Evolutionary conservation across 2,888 invertebrate species (phyloP).

Genomic region (Stenchaetothrips biformis): DNA sequence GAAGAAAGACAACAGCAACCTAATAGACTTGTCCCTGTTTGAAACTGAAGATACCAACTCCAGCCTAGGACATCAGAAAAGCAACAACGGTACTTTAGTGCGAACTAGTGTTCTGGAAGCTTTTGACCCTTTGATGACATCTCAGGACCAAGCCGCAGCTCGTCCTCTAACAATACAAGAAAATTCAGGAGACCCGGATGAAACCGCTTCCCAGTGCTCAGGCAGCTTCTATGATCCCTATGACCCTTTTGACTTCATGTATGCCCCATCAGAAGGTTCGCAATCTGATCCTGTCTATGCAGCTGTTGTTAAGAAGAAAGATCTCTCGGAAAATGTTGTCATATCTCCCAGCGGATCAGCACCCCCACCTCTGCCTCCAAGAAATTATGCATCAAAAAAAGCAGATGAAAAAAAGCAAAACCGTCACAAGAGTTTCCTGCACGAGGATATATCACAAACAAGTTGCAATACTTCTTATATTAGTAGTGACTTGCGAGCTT

Average conservation of each 20-base stretch:
- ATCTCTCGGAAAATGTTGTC: constrained; percentile 27
- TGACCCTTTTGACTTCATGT: constrained; percentile 74
- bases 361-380: constrained; percentile 59
- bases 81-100: constrained; percentile 46
- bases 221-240: constrained; percentile 68
- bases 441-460: constrained; percentile 44
- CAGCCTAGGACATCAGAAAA: constrained; percentile 41
- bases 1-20: constrained; percentile 52
- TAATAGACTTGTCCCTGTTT: constrained; percentile 54
- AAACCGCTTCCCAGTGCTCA: constrained; percentile 48
- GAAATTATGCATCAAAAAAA: constrained; percentile 46
- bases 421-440: constrained; percentile 33
- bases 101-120: constrained; percentile 74
- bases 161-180: neutral
- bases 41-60: constrained; percentile 38
- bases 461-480: constrained; percentile 6
- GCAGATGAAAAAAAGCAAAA: constrained; percentile 33
- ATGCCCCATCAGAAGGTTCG: constrained; percentile 59
- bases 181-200: neutral
- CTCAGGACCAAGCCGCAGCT: neutral
- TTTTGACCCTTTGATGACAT: constrained; percentile 74
- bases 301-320: constrained; percentile 53
- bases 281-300: constrained; percentile 64
- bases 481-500: constrained; percentile 65
- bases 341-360: constrained; percentile 35